Evolutionary conservation across 2,888 invertebrate species (phyloP).

Genomic region (Chymomyza caudatula): DNA sequence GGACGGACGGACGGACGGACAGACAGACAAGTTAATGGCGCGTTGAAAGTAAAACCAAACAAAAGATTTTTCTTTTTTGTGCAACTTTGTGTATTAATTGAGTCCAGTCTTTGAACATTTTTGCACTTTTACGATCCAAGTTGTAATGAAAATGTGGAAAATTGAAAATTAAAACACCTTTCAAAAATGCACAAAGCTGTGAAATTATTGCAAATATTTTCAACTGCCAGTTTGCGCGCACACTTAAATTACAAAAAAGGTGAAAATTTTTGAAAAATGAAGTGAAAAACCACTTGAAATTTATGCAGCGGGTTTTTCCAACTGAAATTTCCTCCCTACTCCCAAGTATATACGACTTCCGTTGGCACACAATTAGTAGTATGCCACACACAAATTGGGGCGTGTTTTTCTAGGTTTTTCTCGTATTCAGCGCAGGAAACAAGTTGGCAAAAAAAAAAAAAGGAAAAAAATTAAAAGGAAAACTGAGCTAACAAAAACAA

Average conservation of each 20-base stretch:
- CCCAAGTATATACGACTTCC: conserved; percentile 7
- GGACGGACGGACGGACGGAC: not conserved
- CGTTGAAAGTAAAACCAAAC: conserved; percentile 5
- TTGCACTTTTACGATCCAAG: not conserved
- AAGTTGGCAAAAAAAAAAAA: conserved; percentile 16
- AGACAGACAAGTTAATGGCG: conserved; percentile 18
- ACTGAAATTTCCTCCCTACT: conserved; percentile 49
- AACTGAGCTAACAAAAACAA: conserved; percentile 14
- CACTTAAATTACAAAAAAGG: too few relatives aligned
- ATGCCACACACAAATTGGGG: conserved; percentile 47
- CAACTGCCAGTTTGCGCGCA: not conserved
- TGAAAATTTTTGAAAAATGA: conserved; percentile 20
- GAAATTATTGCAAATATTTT: conserved; percentile 40
- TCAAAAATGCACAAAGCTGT: conserved; percentile 45
- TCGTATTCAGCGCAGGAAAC: conserved; percentile 20
- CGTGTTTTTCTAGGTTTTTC: not conserved
- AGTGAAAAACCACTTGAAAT: conserved; percentile 28
- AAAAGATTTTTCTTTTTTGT: conserved; percentile 11
- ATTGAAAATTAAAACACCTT: conserved; percentile 4
- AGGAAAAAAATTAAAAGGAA: conserved; percentile 36
- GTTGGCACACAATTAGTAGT: conserved; percentile 43
- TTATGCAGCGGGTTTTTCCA: conserved; percentile 12
- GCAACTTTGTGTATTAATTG: conserved; percentile 1
- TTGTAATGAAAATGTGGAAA: not conserved
- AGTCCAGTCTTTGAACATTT: conserved; percentile 3